Percentiles rank a stretch among this genome's conserved stretches.
Evolutionary conservation across 1,140 invertebrate genomes (phyloP).

Genomic region (Calephelis nemesis): DNA sequence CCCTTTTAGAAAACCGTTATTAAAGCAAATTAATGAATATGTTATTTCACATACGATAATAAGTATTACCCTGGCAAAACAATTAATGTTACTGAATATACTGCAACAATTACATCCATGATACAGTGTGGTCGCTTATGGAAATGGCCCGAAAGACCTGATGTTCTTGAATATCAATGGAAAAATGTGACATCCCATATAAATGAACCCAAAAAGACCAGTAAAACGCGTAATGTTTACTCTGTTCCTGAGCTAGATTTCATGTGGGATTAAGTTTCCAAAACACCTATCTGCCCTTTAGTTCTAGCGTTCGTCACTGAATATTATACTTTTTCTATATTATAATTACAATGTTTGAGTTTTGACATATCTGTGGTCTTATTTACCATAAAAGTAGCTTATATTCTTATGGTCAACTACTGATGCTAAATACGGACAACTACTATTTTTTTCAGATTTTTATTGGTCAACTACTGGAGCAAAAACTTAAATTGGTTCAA

Average conservation of each 20-base stretch:
- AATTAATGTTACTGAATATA: slow-evolving; percentile 22
- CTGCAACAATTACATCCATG: slow-evolving; percentile 21
- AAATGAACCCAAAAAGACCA: too few relatives aligned
- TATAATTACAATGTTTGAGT: too few relatives aligned
- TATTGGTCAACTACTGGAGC: slow-evolving; percentile 25
- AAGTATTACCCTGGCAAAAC: slow-evolving; percentile 25
- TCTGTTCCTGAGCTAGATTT: too few relatives aligned
- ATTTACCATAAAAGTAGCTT: slow-evolving; percentile 26
- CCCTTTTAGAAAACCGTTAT: slow-evolving; percentile 21
- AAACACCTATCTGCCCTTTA: too few relatives aligned
- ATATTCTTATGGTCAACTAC: background rate
- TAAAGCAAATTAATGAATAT: slow-evolving; percentile 26
- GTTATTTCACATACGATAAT: slow-evolving; percentile 24
- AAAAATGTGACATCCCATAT: slow-evolving; percentile 25
- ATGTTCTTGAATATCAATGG: slow-evolving; percentile 21
- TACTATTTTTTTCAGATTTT: slow-evolving; percentile 26
- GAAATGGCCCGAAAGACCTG: slow-evolving; percentile 23
- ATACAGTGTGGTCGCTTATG: slow-evolving; percentile 19
- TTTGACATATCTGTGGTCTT: slow-evolving; percentile 20
- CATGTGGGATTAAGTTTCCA: too few relatives aligned
- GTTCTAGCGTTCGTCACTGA: background rate
- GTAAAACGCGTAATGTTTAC: too few relatives aligned
- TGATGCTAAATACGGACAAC: slow-evolving; percentile 25
- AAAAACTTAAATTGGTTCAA: slow-evolving; percentile 14
- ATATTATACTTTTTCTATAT: too few relatives aligned